These are phyloP conservation scores for Archilochus colubris DNA, from an alignment of 2,113 vertebrate species.

Conservation along the genomic window DNA sequence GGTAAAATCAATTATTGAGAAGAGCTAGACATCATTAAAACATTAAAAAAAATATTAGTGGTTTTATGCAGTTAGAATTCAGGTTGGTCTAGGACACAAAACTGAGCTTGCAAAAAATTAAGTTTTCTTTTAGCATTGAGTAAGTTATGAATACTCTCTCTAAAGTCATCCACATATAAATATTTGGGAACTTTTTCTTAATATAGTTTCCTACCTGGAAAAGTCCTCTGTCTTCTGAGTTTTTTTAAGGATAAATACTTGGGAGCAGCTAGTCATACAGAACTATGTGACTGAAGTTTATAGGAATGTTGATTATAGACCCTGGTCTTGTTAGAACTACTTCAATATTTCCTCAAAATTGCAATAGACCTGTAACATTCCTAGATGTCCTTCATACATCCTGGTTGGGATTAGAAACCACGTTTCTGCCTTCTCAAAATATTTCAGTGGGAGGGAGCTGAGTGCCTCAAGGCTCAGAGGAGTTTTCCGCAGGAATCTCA, in stretches of 20 bases:
- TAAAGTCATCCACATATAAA: background rate
- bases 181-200: background rate
- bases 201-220: background rate
- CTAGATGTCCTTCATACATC: background rate
- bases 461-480: background rate
- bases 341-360: slow-evolving; percentile 12
- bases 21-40: background rate
- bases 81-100: background rate
- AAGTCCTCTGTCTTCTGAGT: background rate
- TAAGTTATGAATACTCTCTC: background rate
- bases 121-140: background rate
- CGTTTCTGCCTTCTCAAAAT: background rate
- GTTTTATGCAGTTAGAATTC: background rate
- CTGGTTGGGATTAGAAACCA: background rate
- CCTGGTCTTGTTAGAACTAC: background rate
- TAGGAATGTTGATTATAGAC: background rate
- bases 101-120: background rate
- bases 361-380: background rate
- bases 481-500: background rate
- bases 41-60: background rate
- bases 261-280: background rate
- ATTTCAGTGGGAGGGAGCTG: background rate
- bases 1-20: background rate
- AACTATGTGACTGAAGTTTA: background rate
- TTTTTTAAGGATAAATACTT: background rate